A percentile compares a stretch with the other conserved stretches of the same genome.
Conservation (phyloP, 1,140 invertebrate species). For the Bombus affinis region DNA sequence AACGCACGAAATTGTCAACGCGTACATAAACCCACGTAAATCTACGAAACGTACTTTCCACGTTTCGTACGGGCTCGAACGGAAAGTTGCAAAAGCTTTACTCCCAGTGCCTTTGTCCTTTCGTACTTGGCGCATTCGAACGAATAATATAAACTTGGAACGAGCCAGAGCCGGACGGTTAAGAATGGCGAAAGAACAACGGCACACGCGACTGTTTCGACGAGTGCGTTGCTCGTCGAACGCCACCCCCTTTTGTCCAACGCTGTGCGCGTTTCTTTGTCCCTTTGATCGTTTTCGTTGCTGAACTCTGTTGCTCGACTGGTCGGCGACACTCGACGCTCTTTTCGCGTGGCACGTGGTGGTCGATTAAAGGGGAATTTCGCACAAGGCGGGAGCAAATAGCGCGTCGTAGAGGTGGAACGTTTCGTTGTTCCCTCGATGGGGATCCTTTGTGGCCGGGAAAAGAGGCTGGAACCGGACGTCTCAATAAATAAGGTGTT, state of each 20-base stretch:
- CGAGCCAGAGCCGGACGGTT: too few relatives aligned
- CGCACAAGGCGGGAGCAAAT: not conserved
- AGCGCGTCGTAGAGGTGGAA: not conserved
- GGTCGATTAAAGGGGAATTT: not conserved
- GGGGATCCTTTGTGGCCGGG: not conserved
- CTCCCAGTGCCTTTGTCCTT: too few relatives aligned
- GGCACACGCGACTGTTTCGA: not conserved
- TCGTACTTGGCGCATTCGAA: too few relatives aligned
- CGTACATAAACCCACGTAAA: too few relatives aligned
- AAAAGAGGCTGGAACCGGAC: constrained; percentile 53
- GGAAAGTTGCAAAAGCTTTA: too few relatives aligned
- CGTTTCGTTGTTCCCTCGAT: too few relatives aligned
- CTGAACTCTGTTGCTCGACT: not conserved
- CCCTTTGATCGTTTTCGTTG: constrained; percentile 4
- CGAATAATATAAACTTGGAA: too few relatives aligned
- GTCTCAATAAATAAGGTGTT: constrained; percentile 82
- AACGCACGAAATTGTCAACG: too few relatives aligned
- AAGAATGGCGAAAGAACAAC: too few relatives aligned
- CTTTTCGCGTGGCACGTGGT: not conserved
- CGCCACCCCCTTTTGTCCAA: not conserved
- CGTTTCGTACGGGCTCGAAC: too few relatives aligned
- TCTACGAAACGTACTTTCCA: too few relatives aligned
- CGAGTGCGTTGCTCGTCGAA: not conserved
- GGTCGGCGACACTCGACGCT: not conserved
- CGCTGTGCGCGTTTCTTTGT: not conserved